Percentiles rank a stretch among this genome's conserved stretches.
Evolutionary conservation across 2,888 invertebrate species (phyloP).

Genomic region (Linnaemya tessellans): DNA sequence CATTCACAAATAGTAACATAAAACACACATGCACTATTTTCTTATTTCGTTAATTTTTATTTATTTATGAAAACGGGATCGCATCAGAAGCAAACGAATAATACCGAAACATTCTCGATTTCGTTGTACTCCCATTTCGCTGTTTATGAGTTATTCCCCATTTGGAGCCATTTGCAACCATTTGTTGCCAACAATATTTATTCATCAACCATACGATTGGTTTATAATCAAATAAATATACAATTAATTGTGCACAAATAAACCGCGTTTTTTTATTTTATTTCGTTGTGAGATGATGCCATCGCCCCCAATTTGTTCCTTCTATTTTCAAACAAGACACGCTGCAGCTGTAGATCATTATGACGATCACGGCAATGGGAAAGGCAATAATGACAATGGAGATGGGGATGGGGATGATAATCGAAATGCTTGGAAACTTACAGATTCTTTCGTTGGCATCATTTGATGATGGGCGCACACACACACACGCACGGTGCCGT

Average conservation of each 20-base stretch:
- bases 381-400: conserved; percentile 26
- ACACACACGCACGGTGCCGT: neutral
- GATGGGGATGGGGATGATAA: conserved; percentile 21
- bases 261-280: conserved; percentile 32
- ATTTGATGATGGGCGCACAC: conserved; percentile 30
- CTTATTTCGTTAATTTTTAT: conserved; percentile 7
- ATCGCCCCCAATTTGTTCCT: conserved; percentile 40
- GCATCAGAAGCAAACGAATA: neutral
- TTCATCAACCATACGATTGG: conserved; percentile 52
- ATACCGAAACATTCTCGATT: neutral
- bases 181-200: conserved; percentile 66
- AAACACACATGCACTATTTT: neutral
- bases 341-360: conserved; percentile 60
- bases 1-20: neutral
- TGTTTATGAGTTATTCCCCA: conserved; percentile 20
- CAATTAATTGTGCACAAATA: conserved; percentile 62
- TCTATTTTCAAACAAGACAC: conserved; percentile 45
- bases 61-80: neutral
- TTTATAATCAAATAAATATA: conserved; percentile 56
- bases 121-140: conserved; percentile 25
- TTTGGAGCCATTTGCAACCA: conserved; percentile 60
- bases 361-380: conserved; percentile 14
- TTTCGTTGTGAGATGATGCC: conserved; percentile 32
- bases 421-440: conserved; percentile 21
- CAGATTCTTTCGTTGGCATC: conserved; percentile 3